phyloP scores from a whole-genome alignment of 2,113 vertebrate species.

The Carettochelys insculpta region DNA sequence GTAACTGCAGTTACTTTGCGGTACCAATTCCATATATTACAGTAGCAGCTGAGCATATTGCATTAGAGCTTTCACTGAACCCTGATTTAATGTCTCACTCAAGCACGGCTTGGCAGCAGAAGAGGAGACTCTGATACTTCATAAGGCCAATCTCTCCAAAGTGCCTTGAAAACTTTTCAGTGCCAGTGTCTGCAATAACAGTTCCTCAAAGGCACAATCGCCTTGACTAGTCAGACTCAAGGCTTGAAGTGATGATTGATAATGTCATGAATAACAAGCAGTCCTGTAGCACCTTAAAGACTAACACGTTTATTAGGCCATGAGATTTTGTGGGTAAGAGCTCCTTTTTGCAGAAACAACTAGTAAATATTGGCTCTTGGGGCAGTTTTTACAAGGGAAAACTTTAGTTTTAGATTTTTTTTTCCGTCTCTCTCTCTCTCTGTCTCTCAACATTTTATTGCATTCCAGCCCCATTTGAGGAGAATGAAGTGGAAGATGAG shows the following conservation, averaged over 20 bases:
- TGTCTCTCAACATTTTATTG: constrained; percentile 49
- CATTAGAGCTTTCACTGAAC: background rate
- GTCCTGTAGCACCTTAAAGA: too few relatives aligned
- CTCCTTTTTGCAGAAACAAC: background rate
- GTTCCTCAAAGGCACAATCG: background rate
- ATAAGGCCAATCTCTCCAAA: background rate
- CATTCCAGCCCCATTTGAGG: constrained; percentile 85
- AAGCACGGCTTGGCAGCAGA: background rate
- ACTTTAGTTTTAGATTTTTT: background rate
- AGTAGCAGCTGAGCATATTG: background rate
- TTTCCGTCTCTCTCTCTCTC: background rate
- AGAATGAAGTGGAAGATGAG: constrained; percentile 84
- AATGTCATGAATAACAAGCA: too few relatives aligned
- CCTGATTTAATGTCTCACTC: background rate
- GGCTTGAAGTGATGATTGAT: background rate
- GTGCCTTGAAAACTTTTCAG: background rate
- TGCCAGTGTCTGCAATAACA: background rate
- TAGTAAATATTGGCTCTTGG: background rate
- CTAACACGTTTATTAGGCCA: too few relatives aligned
- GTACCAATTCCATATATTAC: background rate
- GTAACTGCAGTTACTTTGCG: background rate
- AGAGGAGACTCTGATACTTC: background rate
- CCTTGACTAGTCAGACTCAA: background rate
- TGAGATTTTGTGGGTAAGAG: too few relatives aligned
- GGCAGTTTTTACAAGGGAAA: too few relatives aligned